phyloP scores from a whole-genome alignment of 2,797 vertebrate species.

The Cirrhinus mrigala region DNA sequence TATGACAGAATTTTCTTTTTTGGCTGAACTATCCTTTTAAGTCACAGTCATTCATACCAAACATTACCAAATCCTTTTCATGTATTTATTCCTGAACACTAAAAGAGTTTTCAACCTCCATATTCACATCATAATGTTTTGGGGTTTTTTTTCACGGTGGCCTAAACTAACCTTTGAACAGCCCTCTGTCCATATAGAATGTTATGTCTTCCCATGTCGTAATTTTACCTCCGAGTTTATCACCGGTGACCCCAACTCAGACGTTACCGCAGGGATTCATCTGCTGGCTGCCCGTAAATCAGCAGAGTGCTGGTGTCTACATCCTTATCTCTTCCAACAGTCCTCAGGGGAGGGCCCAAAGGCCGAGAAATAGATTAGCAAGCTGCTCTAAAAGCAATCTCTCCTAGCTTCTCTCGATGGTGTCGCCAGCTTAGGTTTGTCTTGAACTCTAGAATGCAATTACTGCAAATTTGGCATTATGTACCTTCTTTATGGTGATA shows the following conservation, averaged over 20 bases:
- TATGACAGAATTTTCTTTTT: neutral
- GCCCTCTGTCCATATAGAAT: slow-evolving; percentile 31
- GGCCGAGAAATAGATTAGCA: slow-evolving; percentile 52
- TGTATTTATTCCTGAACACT: neutral
- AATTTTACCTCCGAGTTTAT: slow-evolving; percentile 55
- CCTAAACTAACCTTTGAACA: slow-evolving; percentile 12
- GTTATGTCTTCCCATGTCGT: slow-evolving; percentile 22
- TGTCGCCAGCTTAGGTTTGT: slow-evolving; percentile 29
- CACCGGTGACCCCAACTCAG: slow-evolving; percentile 39
- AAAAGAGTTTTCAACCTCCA: neutral
- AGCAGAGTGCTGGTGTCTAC: slow-evolving; percentile 42
- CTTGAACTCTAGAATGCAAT: slow-evolving; percentile 10
- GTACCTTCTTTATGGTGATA: slow-evolving; percentile 32
- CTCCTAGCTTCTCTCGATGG: slow-evolving; percentile 5
- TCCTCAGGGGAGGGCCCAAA: slow-evolving; percentile 43
- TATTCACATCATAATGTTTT: neutral
- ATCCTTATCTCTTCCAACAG: slow-evolving; percentile 54
- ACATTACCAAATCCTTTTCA: neutral
- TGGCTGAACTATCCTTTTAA: neutral
- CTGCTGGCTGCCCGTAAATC: slow-evolving; percentile 53
- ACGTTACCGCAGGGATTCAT: slow-evolving; percentile 46
- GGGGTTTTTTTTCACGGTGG: neutral
- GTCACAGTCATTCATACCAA: neutral
- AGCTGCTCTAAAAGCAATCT: slow-evolving; percentile 39
- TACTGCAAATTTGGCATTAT: slow-evolving; percentile 25